Percentiles rank a stretch among this genome's conserved stretches.
These are phyloP conservation scores for Zalophus californianus DNA, from an alignment of 2,797 vertebrate species.

Conservation along the genomic window DNA sequence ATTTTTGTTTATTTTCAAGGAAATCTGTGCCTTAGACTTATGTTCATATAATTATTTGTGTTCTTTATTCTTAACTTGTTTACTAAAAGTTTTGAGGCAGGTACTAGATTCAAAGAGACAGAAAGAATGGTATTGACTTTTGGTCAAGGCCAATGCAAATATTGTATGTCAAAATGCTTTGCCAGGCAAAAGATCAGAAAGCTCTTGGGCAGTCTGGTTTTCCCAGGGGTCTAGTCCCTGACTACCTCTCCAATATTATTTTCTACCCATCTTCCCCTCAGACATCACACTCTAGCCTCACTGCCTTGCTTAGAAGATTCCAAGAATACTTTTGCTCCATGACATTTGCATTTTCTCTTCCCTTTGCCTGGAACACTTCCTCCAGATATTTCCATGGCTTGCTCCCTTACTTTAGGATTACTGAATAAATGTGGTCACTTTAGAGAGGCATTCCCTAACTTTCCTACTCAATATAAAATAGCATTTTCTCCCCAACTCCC, in stretches of 20 bases:
- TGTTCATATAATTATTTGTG: neutral
- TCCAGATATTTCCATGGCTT: neutral
- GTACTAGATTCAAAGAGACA: neutral
- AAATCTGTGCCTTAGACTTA: neutral
- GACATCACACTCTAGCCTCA: neutral
- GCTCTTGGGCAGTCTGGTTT: neutral
- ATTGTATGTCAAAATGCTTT: neutral
- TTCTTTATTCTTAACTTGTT: constrained; percentile 9
- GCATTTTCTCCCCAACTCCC: neutral
- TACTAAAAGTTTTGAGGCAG: constrained; percentile 25
- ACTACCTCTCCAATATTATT: neutral
- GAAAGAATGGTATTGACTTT: constrained; percentile 1
- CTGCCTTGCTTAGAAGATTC: neutral
- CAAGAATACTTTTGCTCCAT: neutral
- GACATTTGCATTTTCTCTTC: neutral
- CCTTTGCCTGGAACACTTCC: neutral
- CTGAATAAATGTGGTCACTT: neutral
- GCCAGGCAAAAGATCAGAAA: neutral
- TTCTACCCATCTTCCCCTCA: neutral
- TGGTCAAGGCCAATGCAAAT: neutral
- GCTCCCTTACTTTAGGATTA: neutral
- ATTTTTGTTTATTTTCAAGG: neutral
- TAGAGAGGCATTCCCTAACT: neutral
- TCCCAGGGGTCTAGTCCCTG: neutral
- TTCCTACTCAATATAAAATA: neutral